Evolutionary conservation across 2,888 invertebrate genomes (phyloP).

Genomic region (Hirtodrosophila alboralis): DNA sequence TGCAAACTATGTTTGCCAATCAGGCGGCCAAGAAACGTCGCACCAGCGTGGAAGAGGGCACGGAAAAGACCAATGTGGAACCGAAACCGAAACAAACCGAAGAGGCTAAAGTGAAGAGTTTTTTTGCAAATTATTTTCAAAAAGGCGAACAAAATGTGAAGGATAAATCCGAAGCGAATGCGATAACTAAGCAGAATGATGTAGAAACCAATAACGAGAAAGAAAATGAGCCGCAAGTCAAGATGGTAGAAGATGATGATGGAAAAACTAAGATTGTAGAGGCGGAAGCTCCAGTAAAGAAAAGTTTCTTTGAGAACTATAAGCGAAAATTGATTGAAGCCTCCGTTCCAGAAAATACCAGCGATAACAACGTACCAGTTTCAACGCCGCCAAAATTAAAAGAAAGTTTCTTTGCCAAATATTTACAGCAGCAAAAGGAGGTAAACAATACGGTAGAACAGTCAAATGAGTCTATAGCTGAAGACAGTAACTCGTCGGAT

Average conservation of each 20-base stretch:
- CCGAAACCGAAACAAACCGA: conserved; percentile 48
- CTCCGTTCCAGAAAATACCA: conserved; percentile 3
- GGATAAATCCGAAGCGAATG: neutral
- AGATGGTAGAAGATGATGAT: neutral
- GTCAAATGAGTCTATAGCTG: conserved; percentile 1
- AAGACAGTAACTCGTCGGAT: conserved; percentile 34
- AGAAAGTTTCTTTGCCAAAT: conserved; percentile 74
- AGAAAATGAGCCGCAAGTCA: neutral
- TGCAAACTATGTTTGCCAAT: conserved; percentile 86
- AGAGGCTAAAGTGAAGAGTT: conserved; percentile 60
- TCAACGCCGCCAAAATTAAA: conserved; percentile 46
- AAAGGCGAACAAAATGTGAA: conserved; percentile 13
- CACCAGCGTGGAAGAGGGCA: conserved; percentile 51
- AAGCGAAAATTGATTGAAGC: conserved; percentile 46
- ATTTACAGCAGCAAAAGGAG: conserved; percentile 48
- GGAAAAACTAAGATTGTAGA: neutral
- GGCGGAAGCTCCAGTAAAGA: conserved; percentile 7
- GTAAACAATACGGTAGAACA: neutral
- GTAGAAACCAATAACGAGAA: neutral
- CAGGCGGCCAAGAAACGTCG: conserved; percentile 75
- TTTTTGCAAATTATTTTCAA: conserved; percentile 66
- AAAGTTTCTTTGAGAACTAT: conserved; percentile 46
- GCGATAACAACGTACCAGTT: conserved; percentile 9
- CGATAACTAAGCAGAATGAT: neutral
- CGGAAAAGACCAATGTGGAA: conserved; percentile 16